Percentiles rank a stretch among this genome's conserved stretches.
Evolutionary conservation across 2,797 vertebrate species (phyloP).

Genomic region (Melanotaenia parkinsoni): DNA sequence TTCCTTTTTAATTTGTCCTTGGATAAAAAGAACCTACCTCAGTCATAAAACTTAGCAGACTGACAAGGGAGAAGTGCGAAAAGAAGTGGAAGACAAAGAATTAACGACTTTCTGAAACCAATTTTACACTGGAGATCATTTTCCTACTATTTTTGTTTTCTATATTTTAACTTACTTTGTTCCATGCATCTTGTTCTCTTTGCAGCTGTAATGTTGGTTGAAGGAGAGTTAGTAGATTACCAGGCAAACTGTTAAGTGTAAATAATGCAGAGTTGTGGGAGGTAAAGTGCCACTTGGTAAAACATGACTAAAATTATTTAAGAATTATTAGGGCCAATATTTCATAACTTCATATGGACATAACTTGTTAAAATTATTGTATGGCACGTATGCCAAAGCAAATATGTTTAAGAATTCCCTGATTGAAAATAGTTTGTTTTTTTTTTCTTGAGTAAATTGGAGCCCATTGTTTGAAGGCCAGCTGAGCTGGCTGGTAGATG

Average conservation of each 20-base stretch:
- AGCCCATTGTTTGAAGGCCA: constrained; percentile 43
- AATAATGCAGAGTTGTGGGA: constrained; percentile 13
- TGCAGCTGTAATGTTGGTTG: constrained; percentile 30
- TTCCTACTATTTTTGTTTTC: constrained; percentile 43
- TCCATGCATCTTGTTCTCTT: constrained; percentile 55
- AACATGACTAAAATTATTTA: constrained; percentile 31
- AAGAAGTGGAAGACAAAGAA: constrained; percentile 51
- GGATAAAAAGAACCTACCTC: constrained; percentile 87
- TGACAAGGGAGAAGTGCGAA: constrained; percentile 78
- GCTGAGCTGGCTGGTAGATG: constrained; percentile 49
- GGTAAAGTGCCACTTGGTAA: constrained; percentile 23
- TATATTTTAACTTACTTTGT: constrained; percentile 41
- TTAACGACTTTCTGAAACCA: constrained; percentile 68
- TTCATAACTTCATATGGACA: constrained; percentile 18
- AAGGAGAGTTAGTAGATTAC: constrained; percentile 10
- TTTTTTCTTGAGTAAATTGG: constrained; percentile 18
- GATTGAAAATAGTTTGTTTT: constrained; percentile 49
- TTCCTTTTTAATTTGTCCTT: constrained; percentile 75
- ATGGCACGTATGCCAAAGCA: constrained; percentile 56
- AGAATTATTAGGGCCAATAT: constrained; percentile 23
- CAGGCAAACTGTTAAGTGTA: constrained; percentile 36
- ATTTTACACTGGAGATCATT: constrained; percentile 80
- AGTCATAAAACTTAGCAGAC: constrained; percentile 83
- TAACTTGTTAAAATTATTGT: constrained; percentile 35
- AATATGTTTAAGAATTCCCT: constrained; percentile 38